phyloP scores from a whole-genome alignment of 2,888 invertebrate genomes.

The Serrognathus titanus region DNA sequence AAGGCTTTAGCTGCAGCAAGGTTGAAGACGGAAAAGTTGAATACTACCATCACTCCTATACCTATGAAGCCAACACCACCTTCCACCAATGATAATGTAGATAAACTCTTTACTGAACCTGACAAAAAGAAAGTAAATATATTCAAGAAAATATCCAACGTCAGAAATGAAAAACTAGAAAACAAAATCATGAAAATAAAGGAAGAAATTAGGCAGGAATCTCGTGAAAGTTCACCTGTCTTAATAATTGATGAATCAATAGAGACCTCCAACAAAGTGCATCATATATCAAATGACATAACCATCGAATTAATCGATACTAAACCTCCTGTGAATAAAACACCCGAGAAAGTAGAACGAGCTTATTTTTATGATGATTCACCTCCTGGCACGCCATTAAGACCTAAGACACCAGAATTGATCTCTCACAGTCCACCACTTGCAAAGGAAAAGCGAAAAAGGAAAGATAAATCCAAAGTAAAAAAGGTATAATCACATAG shows the following conservation, averaged over 20 bases:
- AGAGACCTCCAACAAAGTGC: slow-evolving; percentile 37
- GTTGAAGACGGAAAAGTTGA: slow-evolving; percentile 46
- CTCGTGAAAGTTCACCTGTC: slow-evolving; percentile 46
- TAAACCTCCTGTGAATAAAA: slow-evolving; percentile 31
- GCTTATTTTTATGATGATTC: slow-evolving; percentile 52
- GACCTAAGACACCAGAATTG: slow-evolving; percentile 57
- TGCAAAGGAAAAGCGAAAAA: slow-evolving; percentile 56
- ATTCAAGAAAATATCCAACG: slow-evolving; percentile 81
- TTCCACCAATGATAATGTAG: slow-evolving; percentile 31
- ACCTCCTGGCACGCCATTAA: slow-evolving; percentile 54
- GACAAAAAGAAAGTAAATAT: slow-evolving; percentile 84
- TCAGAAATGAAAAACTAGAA: slow-evolving; percentile 62
- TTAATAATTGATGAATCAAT: slow-evolving; percentile 48
- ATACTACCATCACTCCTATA: slow-evolving; percentile 47
- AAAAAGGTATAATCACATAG: slow-evolving; percentile 30
- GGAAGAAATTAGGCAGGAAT: slow-evolving; percentile 40
- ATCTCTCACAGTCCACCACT: slow-evolving; percentile 56
- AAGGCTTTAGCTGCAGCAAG: slow-evolving; percentile 45
- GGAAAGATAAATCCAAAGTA: slow-evolving; percentile 50
- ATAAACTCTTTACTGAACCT: slow-evolving; percentile 72
- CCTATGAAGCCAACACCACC: slow-evolving; percentile 33
- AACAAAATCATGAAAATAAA: slow-evolving; percentile 42
- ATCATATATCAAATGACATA: slow-evolving; percentile 49
- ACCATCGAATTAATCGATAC: slow-evolving; percentile 54
- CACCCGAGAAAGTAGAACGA: slow-evolving; percentile 46